Evolutionary conservation across 2,113 vertebrate species (phyloP).

Genomic region (Sialia sialis): DNA sequence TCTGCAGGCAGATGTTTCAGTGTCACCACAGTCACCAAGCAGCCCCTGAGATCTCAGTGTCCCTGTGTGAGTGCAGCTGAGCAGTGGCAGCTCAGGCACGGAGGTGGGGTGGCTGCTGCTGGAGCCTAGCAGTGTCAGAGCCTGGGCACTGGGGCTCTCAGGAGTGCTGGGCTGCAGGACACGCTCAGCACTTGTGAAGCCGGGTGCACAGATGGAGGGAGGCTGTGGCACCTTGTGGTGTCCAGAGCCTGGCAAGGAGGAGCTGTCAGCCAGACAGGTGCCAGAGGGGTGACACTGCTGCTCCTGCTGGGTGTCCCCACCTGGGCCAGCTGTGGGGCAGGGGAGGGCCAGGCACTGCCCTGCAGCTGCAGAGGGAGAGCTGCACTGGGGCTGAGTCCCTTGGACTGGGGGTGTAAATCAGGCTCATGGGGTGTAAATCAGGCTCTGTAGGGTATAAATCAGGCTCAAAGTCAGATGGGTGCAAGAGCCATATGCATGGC

Average conservation of each 20-base stretch:
- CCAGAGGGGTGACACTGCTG: not conserved
- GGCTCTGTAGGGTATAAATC: not conserved
- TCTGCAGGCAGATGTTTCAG: not conserved
- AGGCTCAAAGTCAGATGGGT: not conserved
- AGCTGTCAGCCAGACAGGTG: not conserved
- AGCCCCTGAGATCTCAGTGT: not conserved
- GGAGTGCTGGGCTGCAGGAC: not conserved
- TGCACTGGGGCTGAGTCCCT: not conserved
- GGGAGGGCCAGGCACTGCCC: not conserved
- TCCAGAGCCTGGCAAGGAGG: not conserved
- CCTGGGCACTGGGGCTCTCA: not conserved
- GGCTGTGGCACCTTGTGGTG: accelerated
- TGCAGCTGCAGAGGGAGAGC: not conserved
- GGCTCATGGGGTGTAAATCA: not conserved
- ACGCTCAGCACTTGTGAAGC: not conserved
- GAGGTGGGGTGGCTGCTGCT: too few relatives aligned
- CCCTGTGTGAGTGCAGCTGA: accelerated
- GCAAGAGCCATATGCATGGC: accelerated
- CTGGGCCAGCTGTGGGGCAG: accelerated
- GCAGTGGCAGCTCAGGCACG: not conserved
- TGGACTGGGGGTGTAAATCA: not conserved
- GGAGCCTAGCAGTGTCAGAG: not conserved
- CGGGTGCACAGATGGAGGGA: accelerated
- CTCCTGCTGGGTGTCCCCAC: not conserved
- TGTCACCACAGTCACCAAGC: not conserved